These are phyloP conservation scores for Botia almorhae DNA, from an alignment of 2,797 vertebrate species.

Conservation along the genomic window DNA sequence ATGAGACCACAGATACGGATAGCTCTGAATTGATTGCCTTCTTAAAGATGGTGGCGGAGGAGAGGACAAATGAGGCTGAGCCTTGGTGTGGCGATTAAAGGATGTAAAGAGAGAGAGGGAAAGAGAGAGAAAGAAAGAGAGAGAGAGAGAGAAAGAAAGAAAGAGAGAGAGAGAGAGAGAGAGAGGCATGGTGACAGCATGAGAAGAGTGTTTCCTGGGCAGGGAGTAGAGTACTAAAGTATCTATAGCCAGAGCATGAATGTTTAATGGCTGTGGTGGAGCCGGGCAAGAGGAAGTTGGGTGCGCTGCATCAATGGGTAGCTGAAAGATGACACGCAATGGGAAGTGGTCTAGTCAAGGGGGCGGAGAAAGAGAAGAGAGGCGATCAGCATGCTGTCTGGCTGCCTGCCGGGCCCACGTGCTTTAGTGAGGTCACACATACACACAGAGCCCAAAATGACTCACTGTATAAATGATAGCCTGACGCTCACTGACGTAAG, in stretches of 20 bases:
- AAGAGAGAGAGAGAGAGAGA: conserved; percentile 38
- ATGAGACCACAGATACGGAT: conserved; percentile 42
- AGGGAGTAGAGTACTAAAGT: conserved; percentile 61
- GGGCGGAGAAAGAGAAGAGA: conserved; percentile 57
- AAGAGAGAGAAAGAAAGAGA: conserved; percentile 23
- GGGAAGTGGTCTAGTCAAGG: conserved; percentile 57
- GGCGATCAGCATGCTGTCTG: conserved; percentile 50
- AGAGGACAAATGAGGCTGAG: conserved; percentile 1
- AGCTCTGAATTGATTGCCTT: conserved; percentile 34
- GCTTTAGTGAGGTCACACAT: conserved; percentile 28
- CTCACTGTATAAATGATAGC: neutral
- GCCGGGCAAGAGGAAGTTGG: conserved; percentile 70
- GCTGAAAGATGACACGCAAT: conserved; percentile 75
- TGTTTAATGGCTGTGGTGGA: conserved; percentile 77
- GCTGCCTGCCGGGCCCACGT: conserved; percentile 40
- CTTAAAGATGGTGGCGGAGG: conserved; percentile 21
- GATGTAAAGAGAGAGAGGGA: neutral
- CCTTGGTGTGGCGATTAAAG: conserved; percentile 4
- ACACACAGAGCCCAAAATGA: neutral
- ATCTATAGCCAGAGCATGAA: conserved; percentile 76
- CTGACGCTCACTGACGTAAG: neutral
- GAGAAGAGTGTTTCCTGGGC: conserved; percentile 65
- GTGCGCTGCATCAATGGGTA: conserved; percentile 71
- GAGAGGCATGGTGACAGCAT: conserved; percentile 38
- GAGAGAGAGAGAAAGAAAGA: conserved; percentile 36